Percentiles rank a stretch among this genome's conserved stretches.
Evolutionary conservation across 2,888 invertebrate genomes (phyloP).

Genomic region (Athripsodes cinereus): DNA sequence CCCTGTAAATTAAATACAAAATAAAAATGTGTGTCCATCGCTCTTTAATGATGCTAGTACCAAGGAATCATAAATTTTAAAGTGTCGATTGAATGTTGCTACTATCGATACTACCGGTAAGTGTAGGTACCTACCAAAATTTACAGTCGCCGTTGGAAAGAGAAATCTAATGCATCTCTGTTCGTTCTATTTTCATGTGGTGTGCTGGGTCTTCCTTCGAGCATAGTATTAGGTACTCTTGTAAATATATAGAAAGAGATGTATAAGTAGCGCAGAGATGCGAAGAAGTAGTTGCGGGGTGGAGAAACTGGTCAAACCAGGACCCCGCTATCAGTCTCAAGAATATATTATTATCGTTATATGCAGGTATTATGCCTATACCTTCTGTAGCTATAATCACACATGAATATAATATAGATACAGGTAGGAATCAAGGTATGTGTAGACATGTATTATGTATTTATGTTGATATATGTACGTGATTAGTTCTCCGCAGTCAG

Average conservation of each 20-base stretch:
- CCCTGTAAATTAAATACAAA: neutral
- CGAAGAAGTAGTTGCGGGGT: neutral
- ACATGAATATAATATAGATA: neutral
- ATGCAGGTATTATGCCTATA: too few relatives aligned
- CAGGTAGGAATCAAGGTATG: neutral
- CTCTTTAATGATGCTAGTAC: neutral
- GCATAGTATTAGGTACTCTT: too few relatives aligned
- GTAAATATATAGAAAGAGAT: neutral
- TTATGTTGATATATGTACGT: too few relatives aligned
- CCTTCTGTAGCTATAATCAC: too few relatives aligned
- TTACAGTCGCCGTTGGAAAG: neutral
- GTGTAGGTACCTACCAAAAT: neutral
- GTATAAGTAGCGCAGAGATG: neutral
- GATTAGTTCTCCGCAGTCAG: too few relatives aligned
- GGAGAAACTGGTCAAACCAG: neutral
- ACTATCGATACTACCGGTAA: neutral
- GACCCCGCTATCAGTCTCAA: neutral
- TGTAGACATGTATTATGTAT: too few relatives aligned
- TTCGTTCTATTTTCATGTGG: neutral
- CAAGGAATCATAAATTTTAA: neutral
- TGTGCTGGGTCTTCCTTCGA: neutral
- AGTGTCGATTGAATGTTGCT: neutral
- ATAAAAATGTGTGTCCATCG: neutral
- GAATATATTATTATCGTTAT: neutral
- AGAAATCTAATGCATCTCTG: neutral